Evolutionary conservation across 2,888 invertebrate species (phyloP).

Genomic region (Lepidocyrtoides sp.): DNA sequence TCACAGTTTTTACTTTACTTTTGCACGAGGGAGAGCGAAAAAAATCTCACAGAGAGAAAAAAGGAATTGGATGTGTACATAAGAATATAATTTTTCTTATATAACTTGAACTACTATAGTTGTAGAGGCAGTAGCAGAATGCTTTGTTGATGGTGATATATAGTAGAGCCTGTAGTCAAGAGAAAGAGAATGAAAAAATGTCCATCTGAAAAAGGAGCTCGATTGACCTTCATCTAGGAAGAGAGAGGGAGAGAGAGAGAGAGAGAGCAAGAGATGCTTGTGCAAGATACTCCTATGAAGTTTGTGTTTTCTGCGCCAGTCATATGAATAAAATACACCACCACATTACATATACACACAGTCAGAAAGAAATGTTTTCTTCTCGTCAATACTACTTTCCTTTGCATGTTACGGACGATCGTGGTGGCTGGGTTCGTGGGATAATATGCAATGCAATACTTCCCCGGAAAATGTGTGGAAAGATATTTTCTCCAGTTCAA

Average conservation of each 20-base stretch:
- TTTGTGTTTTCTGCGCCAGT: conserved; percentile 78
- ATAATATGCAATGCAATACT: conserved; percentile 53
- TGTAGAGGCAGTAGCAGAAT: neutral
- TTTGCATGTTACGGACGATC: neutral
- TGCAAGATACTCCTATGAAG: conserved; percentile 46
- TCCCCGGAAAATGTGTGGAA: conserved; percentile 47
- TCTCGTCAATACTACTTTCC: conserved; percentile 22
- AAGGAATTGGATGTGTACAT: conserved; percentile 58
- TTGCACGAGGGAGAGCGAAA: conserved; percentile 69
- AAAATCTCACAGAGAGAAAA: conserved; percentile 56
- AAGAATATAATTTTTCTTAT: too few relatives aligned
- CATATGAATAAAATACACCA: conserved; percentile 47
- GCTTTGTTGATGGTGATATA: neutral
- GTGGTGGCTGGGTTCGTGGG: neutral
- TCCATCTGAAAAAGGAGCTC: conserved; percentile 79
- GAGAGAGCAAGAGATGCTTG: neutral
- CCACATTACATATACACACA: neutral
- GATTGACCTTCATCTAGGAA: conserved; percentile 82
- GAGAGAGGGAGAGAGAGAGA: conserved; percentile 22
- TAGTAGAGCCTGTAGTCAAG: conserved; percentile 45
- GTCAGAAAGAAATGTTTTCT: neutral
- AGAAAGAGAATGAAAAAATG: conserved; percentile 73
- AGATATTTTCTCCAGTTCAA: conserved; percentile 63
- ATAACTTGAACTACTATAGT: too few relatives aligned
- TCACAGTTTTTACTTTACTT: conserved; percentile 56